phyloP scores from a whole-genome alignment of 30 jellyfish, hydroid and myxozoan species.

The Hydractinia echinata region DNA sequence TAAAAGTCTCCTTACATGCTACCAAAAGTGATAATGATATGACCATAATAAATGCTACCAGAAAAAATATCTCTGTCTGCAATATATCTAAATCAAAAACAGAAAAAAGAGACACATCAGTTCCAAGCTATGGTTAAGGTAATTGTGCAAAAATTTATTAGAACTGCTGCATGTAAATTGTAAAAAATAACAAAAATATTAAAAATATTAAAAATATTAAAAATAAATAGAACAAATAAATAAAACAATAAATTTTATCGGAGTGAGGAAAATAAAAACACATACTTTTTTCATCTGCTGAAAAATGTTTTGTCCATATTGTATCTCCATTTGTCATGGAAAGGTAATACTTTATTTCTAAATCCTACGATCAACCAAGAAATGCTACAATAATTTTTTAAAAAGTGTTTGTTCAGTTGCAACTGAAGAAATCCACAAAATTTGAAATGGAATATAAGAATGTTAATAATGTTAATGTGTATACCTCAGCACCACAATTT shows the following conservation, averaged over 20 bases:
- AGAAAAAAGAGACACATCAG: not conserved
- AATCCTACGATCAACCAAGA: slow-evolving; percentile 42
- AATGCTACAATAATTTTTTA: not conserved
- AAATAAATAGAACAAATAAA: slow-evolving; percentile 5
- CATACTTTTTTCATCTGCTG: slow-evolving; percentile 92
- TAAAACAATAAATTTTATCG: not conserved
- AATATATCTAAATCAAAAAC: slow-evolving; percentile 47
- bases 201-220: not conserved
- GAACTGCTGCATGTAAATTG: not conserved
- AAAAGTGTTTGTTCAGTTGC: no score
- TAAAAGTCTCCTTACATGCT: slow-evolving; percentile 59
- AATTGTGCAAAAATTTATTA: not conserved
- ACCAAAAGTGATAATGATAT: slow-evolving; percentile 18
- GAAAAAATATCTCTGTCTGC: slow-evolving; percentile 63
- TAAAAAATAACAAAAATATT: not conserved
- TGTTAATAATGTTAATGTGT: no score
- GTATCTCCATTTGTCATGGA: slow-evolving; percentile 83
- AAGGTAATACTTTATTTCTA: slow-evolving; percentile 47
- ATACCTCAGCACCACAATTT: slow-evolving; percentile 62
- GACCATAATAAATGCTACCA: slow-evolving; percentile 19
- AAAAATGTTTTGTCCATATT: slow-evolving; percentile 87
- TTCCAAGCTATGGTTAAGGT: no score
- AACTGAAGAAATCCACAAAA: not conserved
- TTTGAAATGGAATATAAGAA: not conserved
- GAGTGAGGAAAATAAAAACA: not conserved